phyloP scores from a whole-genome alignment of 2,797 vertebrate genomes.

The Gambusia yucatana region DNA sequence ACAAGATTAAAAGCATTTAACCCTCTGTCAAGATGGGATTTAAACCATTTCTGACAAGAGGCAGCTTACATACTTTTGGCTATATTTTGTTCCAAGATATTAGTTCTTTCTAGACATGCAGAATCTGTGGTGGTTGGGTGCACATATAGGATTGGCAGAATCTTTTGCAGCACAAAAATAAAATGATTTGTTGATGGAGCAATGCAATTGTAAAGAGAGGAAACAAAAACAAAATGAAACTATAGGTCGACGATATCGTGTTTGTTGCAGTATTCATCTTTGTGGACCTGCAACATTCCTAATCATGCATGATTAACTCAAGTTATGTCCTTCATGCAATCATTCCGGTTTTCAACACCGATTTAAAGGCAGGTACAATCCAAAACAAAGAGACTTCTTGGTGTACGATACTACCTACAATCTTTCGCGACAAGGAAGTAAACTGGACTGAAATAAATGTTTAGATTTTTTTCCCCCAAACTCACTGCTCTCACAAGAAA shows the following conservation, averaged over 20 bases:
- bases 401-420: neutral
- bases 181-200: neutral
- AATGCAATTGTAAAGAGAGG: neutral
- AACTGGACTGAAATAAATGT: neutral
- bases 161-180: neutral
- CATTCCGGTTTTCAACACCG: neutral
- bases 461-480: neutral
- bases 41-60: neutral
- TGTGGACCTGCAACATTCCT: slow-evolving; percentile 3
- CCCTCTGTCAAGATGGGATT: too few relatives aligned
- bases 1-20: neutral
- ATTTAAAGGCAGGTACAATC: neutral
- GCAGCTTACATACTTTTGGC: neutral
- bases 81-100: neutral
- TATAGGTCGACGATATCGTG: neutral
- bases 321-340: neutral
- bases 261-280: neutral
- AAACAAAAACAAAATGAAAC: neutral
- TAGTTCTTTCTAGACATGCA: neutral
- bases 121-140: neutral
- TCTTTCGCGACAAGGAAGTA: neutral
- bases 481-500: neutral
- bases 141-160: neutral
- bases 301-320: neutral
- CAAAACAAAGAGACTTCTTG: neutral